These are phyloP conservation scores for Ormia ochracea DNA, from an alignment of 2,888 invertebrate genomes.

Conservation along the genomic window DNA sequence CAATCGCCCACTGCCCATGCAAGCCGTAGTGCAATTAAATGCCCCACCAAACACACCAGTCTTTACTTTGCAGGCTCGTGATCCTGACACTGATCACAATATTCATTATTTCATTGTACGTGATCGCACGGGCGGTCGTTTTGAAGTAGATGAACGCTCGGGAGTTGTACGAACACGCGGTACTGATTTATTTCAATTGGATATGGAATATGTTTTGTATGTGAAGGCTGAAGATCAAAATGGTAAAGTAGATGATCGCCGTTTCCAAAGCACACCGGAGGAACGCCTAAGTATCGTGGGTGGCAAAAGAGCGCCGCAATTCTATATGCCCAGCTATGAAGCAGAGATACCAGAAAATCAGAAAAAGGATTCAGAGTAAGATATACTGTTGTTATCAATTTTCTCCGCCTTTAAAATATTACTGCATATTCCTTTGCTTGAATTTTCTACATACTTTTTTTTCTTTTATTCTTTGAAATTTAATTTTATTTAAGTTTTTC, in stretches of 20 bases:
- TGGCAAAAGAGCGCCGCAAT: constrained; percentile 98
- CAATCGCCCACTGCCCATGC: constrained; percentile 97
- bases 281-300: constrained; percentile 95
- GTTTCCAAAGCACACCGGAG: constrained; percentile 93
- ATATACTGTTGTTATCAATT: constrained; percentile 63
- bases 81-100: constrained; percentile 97
- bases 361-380: constrained; percentile 97
- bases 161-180: constrained; percentile 95
- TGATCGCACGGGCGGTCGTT: constrained; percentile 87
- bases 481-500: constrained; percentile 30
- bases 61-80: constrained; percentile 97
- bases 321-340: constrained; percentile 95
- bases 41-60: constrained; percentile 97
- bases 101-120: constrained; percentile 97
- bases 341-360: constrained; percentile 98
- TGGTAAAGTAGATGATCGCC: constrained; percentile 92
- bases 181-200: constrained; percentile 93
- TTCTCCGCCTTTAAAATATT: neutral
- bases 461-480: neutral
- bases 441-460: neutral
- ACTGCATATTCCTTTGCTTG: neutral
- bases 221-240: constrained; percentile 97
- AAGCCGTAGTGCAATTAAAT: constrained; percentile 96
- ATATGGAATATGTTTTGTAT: constrained; percentile 97
- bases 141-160: constrained; percentile 93